Base-by-base conservation (phyloP, 2,113 vertebrate species). In the Sapajus apella region DNA sequence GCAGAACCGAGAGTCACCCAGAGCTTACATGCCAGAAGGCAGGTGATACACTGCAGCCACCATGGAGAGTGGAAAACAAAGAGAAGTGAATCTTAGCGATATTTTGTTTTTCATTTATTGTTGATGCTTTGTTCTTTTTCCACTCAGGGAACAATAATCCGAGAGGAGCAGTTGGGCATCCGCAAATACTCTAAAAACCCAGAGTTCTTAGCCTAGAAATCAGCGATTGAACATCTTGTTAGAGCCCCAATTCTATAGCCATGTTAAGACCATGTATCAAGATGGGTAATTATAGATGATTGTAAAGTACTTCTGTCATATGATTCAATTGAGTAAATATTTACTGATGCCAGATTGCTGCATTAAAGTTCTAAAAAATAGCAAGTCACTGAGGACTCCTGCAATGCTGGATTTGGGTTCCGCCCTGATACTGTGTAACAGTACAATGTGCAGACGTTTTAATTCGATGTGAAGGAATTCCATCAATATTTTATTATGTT, bases 401-500 rank as follows among this genome's bases (percentile, higher is more conserved):
- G 30, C 68, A 75, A 0, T 13, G 47, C 64, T 43, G 3, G 66
- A 5, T 56, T 93, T 82, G 25, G 37, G 32, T 37, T 0, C 10
- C 50, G 75, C 61, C 37, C 91, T 82, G 82, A 90, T 25, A 56
- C 52, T 40, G 32, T 75, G 50, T 45, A 77, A 50, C 76, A n/a
- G 9, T 35, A 52, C 0, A 1, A 0, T 80, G 35, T 27, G 66
- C 95, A 81, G 68, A 84, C 52, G 81, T 73, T 93, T 93, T 93
- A 95, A 96, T 96, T 95, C 45, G 37, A 3, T n/a, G 64, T 88
- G 90, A 95, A 77, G 90, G 84, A 68, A 95, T 55, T 35, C 52
- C 75, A 79, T 97, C 95, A 96, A 85, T 87, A 95, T 90, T 96
- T 95, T 68, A 92, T 55, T 68, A 64, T 90, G 94, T 96, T 92